Base-by-base conservation (phyloP, 1,140 invertebrate genomes). In the Ephestia elutella region DNA sequence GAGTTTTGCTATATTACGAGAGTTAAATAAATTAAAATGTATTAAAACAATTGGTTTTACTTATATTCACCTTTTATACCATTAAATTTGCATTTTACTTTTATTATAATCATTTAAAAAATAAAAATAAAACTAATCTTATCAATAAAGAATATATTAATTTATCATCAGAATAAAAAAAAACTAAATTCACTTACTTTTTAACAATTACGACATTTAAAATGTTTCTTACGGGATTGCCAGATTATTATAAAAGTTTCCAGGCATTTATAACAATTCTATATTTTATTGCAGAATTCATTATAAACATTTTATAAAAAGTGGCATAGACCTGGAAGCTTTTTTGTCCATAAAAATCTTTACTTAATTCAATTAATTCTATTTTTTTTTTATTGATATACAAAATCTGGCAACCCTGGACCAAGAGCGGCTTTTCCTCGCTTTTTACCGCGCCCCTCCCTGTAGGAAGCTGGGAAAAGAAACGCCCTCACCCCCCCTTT, bases 401-500 rank as follows among this genome's bases (percentile, higher is more conserved):
- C n/a, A 44, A 44, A 15, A 44, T 44, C 38, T 44, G 38, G 38
- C 38, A 44, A 44, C 15, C 13, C 38, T 17, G 38, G n/a, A 9
- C 5, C n/a, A 44, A 65, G 68, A 61, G 80, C 78, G 79, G 66
- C 83, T 85, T 86, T 86, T 86, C 83, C 83, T 86, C 66, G 83
- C 83, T 86, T 86, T 81, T 83, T 83, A 84, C 82, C 61, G 68
- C 66, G 65, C 67, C 69, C 64, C 55, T 60, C 60, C 83, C 83
- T 76, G 82, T 80, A 85, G 74, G 80, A 87, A 87, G 85, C 83
- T 73, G 85, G 85, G 85, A 87, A 87, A 86, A 85, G 82, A 78
- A 82, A 79, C 81, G 78, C 85, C 81, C 79, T 53, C 19, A 53
- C 50, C 21, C 18, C 21, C 21, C 21, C 13, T 53, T 21, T 15